Evolutionary conservation across 2,888 invertebrate genomes (phyloP), one percentile per base, ranked within the genome.

Genomic region (Nineta flava): DNA sequence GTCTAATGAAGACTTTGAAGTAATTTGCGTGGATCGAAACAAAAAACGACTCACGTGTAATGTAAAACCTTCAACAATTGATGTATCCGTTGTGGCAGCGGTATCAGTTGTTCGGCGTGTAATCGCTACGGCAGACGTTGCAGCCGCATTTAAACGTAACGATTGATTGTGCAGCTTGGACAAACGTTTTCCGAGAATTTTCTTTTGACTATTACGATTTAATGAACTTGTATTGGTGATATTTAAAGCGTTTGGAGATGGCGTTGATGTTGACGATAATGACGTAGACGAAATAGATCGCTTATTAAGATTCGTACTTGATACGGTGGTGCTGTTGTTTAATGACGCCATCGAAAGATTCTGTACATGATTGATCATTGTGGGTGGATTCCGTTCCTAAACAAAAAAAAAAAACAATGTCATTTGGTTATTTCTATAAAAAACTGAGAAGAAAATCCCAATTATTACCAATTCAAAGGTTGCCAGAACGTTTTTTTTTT

Each of bases 31-130:
- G n/a, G n/a, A n/a, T n/a, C n/a, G 34, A 10, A 34, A 34, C 34
- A 34, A 9, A 9, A 9, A 10, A 34, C 9, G 34, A 55, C 58
- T 57, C 55, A 70, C 70, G 57, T 69, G 63, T 50, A 65, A 63
- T 2, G 63, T 58, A 52, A 64, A 68, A 9, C 70, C 70, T 54
- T 70, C 70, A 56, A 69, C 63, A 46, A 69, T 65, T 1, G 60
- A 55, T 21, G 57, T 58, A 55, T 63, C 60, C 3, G 47, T 35
- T 13, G 53, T 52, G 15, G 41, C 41, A 3, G 26, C 26, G 4
- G 26, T 7, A 26, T 26, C 26, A 2, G 26, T 7, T 6, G 26
- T 26, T 26, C 26, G 26, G 4, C 26, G 3, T 6, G 26, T 26
- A 5, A 26, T 26, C 4, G 26, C 4, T 7, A 7, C 1, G 7